These are phyloP conservation scores for Botia kubotai DNA, from an alignment of 2,797 vertebrate species.

Conservation along the genomic window DNA sequence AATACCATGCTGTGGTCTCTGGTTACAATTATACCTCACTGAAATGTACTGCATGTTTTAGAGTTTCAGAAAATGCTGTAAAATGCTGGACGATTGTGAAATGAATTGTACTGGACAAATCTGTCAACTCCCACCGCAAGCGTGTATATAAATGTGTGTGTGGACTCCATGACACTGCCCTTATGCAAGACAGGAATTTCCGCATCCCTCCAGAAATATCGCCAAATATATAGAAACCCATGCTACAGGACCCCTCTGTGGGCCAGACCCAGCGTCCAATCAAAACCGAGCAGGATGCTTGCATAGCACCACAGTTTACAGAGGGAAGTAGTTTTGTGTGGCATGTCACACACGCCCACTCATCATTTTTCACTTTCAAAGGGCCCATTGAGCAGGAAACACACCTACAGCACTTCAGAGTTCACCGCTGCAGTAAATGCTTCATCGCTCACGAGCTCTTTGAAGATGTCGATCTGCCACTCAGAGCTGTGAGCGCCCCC, in stretches of 20 bases:
- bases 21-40: constrained; percentile 5
- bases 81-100: not conserved
- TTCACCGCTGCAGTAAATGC: not conserved
- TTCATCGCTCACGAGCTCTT: not conserved
- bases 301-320: constrained; percentile 41
- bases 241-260: constrained; percentile 65
- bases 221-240: constrained; percentile 59
- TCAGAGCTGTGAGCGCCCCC: not conserved
- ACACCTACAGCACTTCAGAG: not conserved
- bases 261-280: constrained; percentile 64
- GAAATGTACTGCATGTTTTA: not conserved
- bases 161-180: constrained; percentile 39
- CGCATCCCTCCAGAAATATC: constrained; percentile 31
- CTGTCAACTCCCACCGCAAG: not conserved
- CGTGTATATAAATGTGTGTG: not conserved
- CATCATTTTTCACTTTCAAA: constrained; percentile 22
- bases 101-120: too few relatives aligned
- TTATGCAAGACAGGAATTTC: constrained; percentile 59
- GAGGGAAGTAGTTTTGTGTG: constrained; percentile 34
- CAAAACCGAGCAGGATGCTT: constrained; percentile 63
- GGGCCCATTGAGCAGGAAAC: not conserved
- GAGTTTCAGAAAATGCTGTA: not conserved
- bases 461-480: not conserved
- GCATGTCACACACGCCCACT: constrained; percentile 28
- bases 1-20: not conserved